Evolutionary conservation across 2,888 invertebrate species (phyloP).

Genomic region (Meiosimyza decipiens): DNA sequence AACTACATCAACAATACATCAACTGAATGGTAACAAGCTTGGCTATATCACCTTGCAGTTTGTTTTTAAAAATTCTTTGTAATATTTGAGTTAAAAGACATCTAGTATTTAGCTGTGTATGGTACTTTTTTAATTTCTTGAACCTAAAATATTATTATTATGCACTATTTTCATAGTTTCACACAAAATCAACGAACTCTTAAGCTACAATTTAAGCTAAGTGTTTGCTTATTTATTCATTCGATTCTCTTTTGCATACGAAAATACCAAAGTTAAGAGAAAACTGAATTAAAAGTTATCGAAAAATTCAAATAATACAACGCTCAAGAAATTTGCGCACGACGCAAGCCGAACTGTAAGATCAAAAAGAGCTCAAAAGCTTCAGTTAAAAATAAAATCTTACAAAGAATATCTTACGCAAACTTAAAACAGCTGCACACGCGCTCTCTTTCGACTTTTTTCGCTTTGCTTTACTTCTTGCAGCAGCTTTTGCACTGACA

Average conservation of each 20-base stretch:
- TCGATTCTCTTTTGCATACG: neutral
- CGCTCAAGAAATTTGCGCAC: conserved; percentile 30
- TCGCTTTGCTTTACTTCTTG: neutral
- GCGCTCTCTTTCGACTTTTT: neutral
- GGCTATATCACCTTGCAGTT: too few relatives aligned
- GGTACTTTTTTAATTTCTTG: too few relatives aligned
- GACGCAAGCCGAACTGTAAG: conserved; percentile 32
- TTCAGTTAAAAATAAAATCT: neutral
- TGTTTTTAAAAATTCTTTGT: too few relatives aligned
- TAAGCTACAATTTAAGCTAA: too few relatives aligned
- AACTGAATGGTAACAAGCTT: too few relatives aligned
- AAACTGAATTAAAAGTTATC: conserved; percentile 23
- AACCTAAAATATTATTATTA: too few relatives aligned
- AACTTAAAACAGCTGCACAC: neutral
- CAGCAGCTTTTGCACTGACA: neutral
- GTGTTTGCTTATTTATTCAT: conserved; percentile 10
- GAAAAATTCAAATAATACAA: conserved; percentile 24
- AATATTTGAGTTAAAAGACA: too few relatives aligned
- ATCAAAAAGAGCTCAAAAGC: conserved; percentile 40
- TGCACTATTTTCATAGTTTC: too few relatives aligned
- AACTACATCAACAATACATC: too few relatives aligned
- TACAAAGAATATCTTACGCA: too few relatives aligned
- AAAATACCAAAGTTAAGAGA: neutral
- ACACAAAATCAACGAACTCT: too few relatives aligned
- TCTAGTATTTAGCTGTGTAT: too few relatives aligned